Evolutionary conservation across 2,113 vertebrate species (phyloP).

Genomic region (Corapipo altera): DNA sequence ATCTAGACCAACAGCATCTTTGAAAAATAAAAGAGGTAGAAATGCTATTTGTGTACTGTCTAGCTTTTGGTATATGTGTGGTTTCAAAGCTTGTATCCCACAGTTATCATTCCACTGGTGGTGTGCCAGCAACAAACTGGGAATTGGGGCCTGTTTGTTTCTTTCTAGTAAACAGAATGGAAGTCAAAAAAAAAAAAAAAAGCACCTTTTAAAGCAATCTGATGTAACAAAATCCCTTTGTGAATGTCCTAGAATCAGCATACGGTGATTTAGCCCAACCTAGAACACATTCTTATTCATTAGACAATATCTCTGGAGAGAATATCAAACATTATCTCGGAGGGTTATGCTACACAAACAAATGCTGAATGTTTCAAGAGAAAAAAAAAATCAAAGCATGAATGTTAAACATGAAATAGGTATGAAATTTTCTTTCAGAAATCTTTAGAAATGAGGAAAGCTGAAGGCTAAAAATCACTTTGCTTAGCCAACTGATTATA

Average conservation of each 20-base stretch:
- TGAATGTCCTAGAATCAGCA: not conserved
- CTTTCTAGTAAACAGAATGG: not conserved
- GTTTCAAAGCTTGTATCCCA: not conserved
- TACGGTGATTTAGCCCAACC: slow-evolving; percentile 17
- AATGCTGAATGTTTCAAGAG: not conserved
- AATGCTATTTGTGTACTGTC: no score
- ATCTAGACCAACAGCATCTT: not conserved
- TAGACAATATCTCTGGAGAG: not conserved
- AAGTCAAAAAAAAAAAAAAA: not conserved
- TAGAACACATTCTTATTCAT: slow-evolving; percentile 36
- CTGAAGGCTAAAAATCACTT: not conserved
- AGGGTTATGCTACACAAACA: not conserved
- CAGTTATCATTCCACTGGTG: not conserved
- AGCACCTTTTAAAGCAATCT: not conserved
- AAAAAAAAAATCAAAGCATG: not conserved
- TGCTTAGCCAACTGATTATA: not conserved
- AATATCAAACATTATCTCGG: not conserved
- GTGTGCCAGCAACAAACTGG: not conserved
- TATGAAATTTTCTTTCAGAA: not conserved
- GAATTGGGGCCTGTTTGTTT: not conserved
- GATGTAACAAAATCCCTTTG: not conserved
- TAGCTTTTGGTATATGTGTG: no score
- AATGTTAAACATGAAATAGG: not conserved
- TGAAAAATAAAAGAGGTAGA: no score
- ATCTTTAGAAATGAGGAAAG: not conserved